Evolutionary conservation across 2,113 vertebrate species (phyloP).

Genomic region (Dasypus novemcinctus): DNA sequence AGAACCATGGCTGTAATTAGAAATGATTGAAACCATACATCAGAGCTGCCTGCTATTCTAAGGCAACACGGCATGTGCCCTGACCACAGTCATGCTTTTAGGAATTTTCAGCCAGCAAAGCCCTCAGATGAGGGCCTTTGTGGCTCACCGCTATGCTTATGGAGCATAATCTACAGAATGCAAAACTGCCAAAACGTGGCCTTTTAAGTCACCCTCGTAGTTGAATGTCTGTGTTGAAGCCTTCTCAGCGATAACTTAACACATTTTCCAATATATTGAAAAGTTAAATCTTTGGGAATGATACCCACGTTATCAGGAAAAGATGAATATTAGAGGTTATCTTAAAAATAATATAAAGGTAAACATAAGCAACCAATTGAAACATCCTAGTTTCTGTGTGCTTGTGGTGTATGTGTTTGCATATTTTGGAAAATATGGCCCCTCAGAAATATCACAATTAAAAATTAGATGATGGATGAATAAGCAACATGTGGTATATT

Average conservation of each 20-base stretch:
- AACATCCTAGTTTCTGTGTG: neutral
- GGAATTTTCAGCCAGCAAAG: too few relatives aligned
- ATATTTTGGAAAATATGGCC: neutral
- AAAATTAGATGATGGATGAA: neutral
- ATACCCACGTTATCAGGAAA: neutral
- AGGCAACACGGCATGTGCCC: too few relatives aligned
- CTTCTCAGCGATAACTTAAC: neutral
- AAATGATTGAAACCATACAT: neutral
- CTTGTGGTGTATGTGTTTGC: too few relatives aligned
- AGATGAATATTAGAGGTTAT: neutral
- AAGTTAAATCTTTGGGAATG: neutral
- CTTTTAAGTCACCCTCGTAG: too few relatives aligned
- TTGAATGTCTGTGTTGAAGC: neutral
- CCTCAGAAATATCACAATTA: neutral
- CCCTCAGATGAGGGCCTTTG: too few relatives aligned
- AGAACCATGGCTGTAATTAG: too few relatives aligned
- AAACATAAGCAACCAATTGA: neutral
- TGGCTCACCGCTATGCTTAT: too few relatives aligned
- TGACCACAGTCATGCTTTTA: too few relatives aligned
- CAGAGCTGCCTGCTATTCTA: neutral
- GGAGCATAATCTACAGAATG: too few relatives aligned
- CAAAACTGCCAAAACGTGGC: too few relatives aligned
- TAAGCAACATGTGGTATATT: too few relatives aligned
- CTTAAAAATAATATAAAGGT: neutral
- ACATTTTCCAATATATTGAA: neutral